A percentile compares a stretch with the other conserved stretches of the same genome.
phyloP scores from a whole-genome alignment of 2,113 vertebrate species.

The Plecotus auritus region DNA sequence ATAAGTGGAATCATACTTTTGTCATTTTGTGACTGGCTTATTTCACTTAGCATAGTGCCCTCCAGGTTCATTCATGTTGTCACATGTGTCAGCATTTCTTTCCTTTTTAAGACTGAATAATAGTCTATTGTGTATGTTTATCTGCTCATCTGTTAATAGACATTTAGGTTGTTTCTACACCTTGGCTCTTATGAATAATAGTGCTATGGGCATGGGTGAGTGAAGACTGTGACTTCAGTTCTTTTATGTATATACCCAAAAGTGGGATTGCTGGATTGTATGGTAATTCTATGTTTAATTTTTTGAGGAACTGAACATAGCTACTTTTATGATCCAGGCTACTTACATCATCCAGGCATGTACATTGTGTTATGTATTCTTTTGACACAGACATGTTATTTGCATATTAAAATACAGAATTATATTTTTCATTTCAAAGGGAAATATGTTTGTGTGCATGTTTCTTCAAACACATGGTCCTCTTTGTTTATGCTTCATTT shows the following conservation, averaged over 20 bases:
- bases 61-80: neutral
- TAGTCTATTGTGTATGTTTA: neutral
- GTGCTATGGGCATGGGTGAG: neutral
- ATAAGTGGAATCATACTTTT: neutral
- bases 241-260: neutral
- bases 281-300: constrained; percentile 3
- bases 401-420: constrained; percentile 4
- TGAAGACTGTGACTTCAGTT: neutral
- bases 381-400: neutral
- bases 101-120: constrained; percentile 9
- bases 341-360: neutral
- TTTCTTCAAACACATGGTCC: neutral
- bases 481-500: neutral
- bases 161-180: constrained; percentile 6
- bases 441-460: neutral
- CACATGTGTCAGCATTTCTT: neutral
- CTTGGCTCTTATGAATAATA: neutral
- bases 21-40: neutral
- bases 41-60: constrained; percentile 10
- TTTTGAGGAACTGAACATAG: neutral
- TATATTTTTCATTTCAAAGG: constrained; percentile 7
- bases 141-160: neutral
- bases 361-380: constrained; percentile 1
- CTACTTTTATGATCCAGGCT: constrained; percentile 37
- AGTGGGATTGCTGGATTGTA: neutral